phyloP scores from a whole-genome alignment of 2,113 vertebrate species.

The Mormoops blainvillei region DNA sequence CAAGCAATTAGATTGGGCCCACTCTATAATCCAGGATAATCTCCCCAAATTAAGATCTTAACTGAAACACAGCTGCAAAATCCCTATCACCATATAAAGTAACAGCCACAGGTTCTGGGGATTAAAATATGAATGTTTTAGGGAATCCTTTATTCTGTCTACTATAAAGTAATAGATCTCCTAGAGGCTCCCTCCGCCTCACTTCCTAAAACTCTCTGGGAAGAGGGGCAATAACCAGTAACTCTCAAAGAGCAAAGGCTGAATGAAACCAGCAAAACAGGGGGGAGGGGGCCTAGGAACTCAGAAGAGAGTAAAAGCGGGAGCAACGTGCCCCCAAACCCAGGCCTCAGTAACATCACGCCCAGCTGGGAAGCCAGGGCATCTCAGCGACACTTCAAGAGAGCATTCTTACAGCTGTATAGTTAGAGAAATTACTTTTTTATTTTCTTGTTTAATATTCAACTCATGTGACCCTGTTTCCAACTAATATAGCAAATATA shows the following conservation, averaged over 20 bases:
- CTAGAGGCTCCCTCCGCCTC: not conserved
- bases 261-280: not conserved
- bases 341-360: not conserved
- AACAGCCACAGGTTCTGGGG: not conserved
- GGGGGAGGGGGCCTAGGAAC: not conserved
- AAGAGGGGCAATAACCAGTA: not conserved
- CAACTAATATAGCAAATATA: not conserved
- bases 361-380: not conserved
- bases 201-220: not conserved
- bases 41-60: not conserved
- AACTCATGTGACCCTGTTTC: not conserved
- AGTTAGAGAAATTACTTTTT: not conserved
- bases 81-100: not conserved
- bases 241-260: not conserved
- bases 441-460: not conserved
- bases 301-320: not conserved
- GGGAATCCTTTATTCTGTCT: not conserved
- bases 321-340: not conserved
- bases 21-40: not conserved
- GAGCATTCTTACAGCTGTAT: not conserved
- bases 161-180: not conserved
- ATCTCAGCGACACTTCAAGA: not conserved
- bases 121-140: not conserved
- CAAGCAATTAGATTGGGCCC: not conserved
- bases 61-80: not conserved